phyloP scores from a whole-genome alignment of 2,113 vertebrate genomes.

The Chunga burmeisteri region DNA sequence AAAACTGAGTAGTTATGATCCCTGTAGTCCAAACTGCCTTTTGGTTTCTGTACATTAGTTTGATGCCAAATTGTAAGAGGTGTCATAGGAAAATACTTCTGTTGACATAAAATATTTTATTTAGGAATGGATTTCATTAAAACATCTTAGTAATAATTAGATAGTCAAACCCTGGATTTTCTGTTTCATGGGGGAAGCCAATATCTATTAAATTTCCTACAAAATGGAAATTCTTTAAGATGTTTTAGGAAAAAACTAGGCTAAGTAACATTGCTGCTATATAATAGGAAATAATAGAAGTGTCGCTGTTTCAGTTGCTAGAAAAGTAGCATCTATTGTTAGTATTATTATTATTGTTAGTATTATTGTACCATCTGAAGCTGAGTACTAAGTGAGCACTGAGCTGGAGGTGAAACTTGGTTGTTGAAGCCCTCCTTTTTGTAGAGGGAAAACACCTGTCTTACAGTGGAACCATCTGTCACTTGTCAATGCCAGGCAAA shows the following conservation, averaged over 20 bases:
- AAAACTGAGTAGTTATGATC: not conserved
- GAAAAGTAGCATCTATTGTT: not conserved
- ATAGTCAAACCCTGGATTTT: not conserved
- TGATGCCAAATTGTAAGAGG: not conserved
- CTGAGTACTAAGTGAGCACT: not conserved
- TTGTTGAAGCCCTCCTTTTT: not conserved
- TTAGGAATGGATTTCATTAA: not conserved
- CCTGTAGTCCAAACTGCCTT: not conserved
- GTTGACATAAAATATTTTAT: not conserved
- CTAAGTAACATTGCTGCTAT: not conserved
- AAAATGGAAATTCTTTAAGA: not conserved
- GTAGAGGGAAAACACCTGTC: not conserved
- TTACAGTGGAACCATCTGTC: not conserved
- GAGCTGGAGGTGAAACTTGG: not conserved
- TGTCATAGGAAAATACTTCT: not conserved
- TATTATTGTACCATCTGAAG: not conserved
- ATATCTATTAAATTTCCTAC: not conserved
- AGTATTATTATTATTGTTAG: no score
- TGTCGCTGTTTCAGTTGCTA: not conserved
- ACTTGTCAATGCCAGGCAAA: not conserved
- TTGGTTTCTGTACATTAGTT: not conserved
- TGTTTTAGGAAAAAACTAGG: not conserved
- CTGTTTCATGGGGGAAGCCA: not conserved
- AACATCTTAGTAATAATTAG: not conserved
- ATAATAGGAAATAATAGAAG: not conserved